Evolutionary conservation across 2,888 invertebrate genomes (phyloP).

Genomic region (Sipha maydis): DNA sequence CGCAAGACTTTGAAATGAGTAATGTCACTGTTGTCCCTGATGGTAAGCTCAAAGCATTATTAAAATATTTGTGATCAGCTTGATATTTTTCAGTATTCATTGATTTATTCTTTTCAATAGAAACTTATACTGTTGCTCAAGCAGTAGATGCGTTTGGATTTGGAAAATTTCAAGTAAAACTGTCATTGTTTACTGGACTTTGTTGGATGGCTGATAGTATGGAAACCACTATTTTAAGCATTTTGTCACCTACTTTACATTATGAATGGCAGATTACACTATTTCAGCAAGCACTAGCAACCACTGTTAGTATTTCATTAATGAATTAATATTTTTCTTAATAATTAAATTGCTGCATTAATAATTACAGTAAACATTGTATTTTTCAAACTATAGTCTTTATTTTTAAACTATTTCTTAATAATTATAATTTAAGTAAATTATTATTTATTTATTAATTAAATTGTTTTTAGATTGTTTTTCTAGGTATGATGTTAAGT

Average conservation of each 20-base stretch:
- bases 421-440: too few species aligned
- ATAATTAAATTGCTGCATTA: too few species aligned
- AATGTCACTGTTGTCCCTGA: slow-evolving; percentile 83
- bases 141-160: slow-evolving; percentile 88
- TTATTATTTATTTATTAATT: slow-evolving; percentile 6
- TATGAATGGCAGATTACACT: slow-evolving; percentile 94
- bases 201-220: slow-evolving; percentile 98
- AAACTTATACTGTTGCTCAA: slow-evolving; percentile 87
- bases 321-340: too few species aligned
- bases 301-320: slow-evolving; percentile 74
- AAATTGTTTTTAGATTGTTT: slow-evolving; percentile 74
- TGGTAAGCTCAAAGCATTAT: slow-evolving; percentile 70
- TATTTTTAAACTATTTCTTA: too few species aligned
- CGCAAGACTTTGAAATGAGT: slow-evolving; percentile 76
- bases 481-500: slow-evolving; percentile 96
- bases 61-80: neutral
- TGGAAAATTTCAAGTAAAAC: slow-evolving; percentile 89
- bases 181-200: slow-evolving; percentile 84
- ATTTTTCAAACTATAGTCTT: neutral
- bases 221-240: slow-evolving; percentile 97
- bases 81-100: neutral
- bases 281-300: slow-evolving; percentile 91
- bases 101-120: slow-evolving; percentile 68
- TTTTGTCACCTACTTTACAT: slow-evolving; percentile 90
- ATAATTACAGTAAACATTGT: neutral